Percentiles rank a stretch among this genome's conserved stretches.
These are phyloP conservation scores for Melitaea athalia DNA, from an alignment of 2,888 invertebrate species.

Conservation along the genomic window DNA sequence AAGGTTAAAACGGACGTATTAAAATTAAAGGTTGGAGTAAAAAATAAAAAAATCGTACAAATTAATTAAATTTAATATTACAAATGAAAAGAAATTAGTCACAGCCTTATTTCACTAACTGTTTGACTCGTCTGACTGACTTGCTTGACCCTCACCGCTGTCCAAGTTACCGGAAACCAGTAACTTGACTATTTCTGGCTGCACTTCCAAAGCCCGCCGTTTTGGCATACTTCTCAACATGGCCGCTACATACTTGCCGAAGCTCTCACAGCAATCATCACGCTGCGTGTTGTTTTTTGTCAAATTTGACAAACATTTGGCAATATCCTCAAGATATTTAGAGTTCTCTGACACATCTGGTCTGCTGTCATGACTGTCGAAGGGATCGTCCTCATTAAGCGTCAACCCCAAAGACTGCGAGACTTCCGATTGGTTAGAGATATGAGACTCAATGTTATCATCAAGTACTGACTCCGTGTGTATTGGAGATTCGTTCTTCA, in stretches of 20 bases:
- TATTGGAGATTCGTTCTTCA: background rate
- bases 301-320: no score
- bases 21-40: no score
- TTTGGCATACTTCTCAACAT: conserved; percentile 50
- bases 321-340: no score
- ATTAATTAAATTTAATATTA: background rate
- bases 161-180: conserved; percentile 21
- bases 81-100: background rate
- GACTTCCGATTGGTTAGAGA: no score
- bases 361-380: no score
- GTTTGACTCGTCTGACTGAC: background rate
- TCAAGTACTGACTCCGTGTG: background rate
- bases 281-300: background rate
- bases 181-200: conserved; percentile 46
- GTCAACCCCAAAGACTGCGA: no score
- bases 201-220: conserved; percentile 48
- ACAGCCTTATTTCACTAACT: background rate
- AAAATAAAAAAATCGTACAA: no score
- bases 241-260: conserved; percentile 56
- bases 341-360: no score
- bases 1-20: no score
- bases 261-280: conserved; percentile 49
- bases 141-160: conserved; percentile 11
- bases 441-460: background rate
- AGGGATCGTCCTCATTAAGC: no score